These are phyloP conservation scores for Belonocnema kinseyi DNA, from an alignment of 1,140 invertebrate genomes.

Conservation along the genomic window DNA sequence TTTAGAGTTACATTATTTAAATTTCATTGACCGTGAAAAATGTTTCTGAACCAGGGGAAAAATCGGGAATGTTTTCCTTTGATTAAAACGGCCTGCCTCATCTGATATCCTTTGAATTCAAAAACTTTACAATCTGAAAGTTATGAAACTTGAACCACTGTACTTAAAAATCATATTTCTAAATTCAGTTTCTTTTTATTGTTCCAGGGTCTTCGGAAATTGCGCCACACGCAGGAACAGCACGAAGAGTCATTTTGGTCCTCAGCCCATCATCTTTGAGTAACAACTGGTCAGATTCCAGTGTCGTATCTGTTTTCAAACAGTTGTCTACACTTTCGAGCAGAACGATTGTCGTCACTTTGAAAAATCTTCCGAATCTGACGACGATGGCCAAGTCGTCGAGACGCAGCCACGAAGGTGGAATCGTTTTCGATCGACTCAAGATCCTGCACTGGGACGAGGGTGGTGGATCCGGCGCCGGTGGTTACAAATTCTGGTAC, in stretches of 20 bases:
- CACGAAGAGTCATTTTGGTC: constrained; percentile 66
- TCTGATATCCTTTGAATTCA: too few relatives aligned
- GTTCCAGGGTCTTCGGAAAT: constrained; percentile 68
- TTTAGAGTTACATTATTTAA: too few relatives aligned
- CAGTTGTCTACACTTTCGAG: constrained; percentile 59
- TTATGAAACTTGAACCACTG: too few relatives aligned
- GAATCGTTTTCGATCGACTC: constrained; percentile 57
- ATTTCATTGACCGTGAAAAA: too few relatives aligned
- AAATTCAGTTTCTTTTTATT: not conserved
- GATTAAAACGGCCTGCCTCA: too few relatives aligned
- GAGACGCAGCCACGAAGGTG: constrained; percentile 45
- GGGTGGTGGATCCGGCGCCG: constrained; percentile 41
- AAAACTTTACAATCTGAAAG: too few relatives aligned
- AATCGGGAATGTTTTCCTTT: too few relatives aligned
- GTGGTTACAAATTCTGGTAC: constrained; percentile 69
- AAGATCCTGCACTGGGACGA: constrained; percentile 67
- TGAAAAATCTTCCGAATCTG: constrained; percentile 63
- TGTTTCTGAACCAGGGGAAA: too few relatives aligned
- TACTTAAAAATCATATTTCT: not conserved
- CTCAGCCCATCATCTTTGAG: constrained; percentile 65
- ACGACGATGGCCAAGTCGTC: constrained; percentile 64
- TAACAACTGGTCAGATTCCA: constrained; percentile 67
- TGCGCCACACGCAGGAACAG: constrained; percentile 57
- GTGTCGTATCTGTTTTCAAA: constrained; percentile 61
- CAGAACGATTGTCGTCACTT: constrained; percentile 61